Evolutionary conservation across 2,113 vertebrate species (phyloP).

Genomic region (Sterrhoptilus dennistouni): DNA sequence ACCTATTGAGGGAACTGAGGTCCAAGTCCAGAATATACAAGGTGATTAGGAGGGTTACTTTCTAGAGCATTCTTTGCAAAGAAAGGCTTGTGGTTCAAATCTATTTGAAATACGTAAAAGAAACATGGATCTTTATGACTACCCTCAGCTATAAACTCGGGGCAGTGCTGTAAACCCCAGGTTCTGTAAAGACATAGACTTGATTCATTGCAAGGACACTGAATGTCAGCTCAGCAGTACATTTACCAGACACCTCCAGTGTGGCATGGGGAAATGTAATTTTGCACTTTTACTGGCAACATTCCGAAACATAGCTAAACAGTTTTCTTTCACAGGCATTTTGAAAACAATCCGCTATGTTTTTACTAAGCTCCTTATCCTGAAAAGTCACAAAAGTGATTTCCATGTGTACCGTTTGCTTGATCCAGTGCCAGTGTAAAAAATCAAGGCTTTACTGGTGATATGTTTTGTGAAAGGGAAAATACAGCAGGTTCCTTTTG

Average conservation of each 20-base stretch:
- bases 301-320: neutral
- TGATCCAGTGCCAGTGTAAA: neutral
- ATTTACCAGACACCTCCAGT: neutral
- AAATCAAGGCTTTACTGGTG: neutral
- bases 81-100: neutral
- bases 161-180: neutral
- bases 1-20: neutral
- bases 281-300: neutral
- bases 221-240: constrained; percentile 8
- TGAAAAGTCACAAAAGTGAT: neutral
- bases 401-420: neutral
- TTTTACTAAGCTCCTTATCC: neutral
- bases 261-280: neutral
- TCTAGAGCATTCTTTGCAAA: neutral
- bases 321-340: neutral
- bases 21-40: neutral
- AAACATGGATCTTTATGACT: neutral
- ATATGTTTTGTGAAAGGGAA: neutral
- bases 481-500: neutral
- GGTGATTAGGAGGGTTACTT: neutral
- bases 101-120: constrained; percentile 18
- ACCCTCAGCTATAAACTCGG: neutral
- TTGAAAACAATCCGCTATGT: neutral
- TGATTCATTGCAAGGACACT: neutral
- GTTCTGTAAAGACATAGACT: neutral